A percentile compares a stretch with the other conserved stretches of the same genome.
phyloP scores from a whole-genome alignment of 2,888 invertebrate genomes.

The Lasioglossum leucozonium region DNA sequence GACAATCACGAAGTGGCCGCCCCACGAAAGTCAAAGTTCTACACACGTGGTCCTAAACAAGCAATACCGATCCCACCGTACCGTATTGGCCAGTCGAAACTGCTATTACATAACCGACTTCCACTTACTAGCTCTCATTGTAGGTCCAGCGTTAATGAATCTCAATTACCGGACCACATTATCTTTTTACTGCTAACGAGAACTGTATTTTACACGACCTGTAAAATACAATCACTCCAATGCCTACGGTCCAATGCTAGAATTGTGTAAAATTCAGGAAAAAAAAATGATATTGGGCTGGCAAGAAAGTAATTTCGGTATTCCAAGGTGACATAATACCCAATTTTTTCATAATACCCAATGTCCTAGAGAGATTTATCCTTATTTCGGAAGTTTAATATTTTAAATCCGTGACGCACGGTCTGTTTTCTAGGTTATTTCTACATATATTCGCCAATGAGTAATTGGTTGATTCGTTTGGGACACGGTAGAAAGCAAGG shows the following conservation, averaged over 20 bases:
- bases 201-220: slow-evolving; percentile 2
- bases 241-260: neutral
- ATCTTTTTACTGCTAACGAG: slow-evolving; percentile 4
- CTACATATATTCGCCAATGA: too few relatives aligned
- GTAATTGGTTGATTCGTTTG: neutral
- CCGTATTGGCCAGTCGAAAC: slow-evolving; percentile 12
- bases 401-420: neutral
- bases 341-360: too few relatives aligned
- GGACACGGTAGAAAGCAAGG: neutral
- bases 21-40: slow-evolving; percentile 55
- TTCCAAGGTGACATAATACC: too few relatives aligned
- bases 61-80: slow-evolving; percentile 38
- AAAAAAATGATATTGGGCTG: too few relatives aligned
- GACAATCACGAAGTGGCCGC: slow-evolving; percentile 46
- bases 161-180: slow-evolving; percentile 33
- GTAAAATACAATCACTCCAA: neutral
- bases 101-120: slow-evolving; percentile 11
- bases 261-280: neutral
- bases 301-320: too few relatives aligned
- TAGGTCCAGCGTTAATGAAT: slow-evolving; percentile 43
- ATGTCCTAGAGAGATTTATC: neutral
- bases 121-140: neutral
- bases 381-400: neutral
- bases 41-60: slow-evolving; percentile 50
- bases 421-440: neutral